Percentiles rank a stretch among this genome's conserved stretches.
Conservation (phyloP, 1,140 invertebrate genomes). For the Bombyx mandarina region DNA sequence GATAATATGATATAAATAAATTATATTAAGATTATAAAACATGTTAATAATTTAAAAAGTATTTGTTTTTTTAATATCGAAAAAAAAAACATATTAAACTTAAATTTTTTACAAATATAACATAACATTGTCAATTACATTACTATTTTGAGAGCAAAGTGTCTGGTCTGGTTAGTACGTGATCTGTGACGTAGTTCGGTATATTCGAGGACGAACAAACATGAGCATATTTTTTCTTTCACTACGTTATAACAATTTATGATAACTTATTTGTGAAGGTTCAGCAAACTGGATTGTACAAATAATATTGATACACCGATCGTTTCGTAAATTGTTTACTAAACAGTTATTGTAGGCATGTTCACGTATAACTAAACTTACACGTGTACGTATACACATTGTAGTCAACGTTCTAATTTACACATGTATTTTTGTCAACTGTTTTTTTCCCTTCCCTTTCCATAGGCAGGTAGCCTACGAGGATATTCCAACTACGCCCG, state of each 20-base stretch:
- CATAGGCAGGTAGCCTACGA: too few species aligned
- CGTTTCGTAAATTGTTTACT: constrained; percentile 2
- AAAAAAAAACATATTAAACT: background rate
- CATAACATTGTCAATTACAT: background rate
- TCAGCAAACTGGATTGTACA: constrained; percentile 26
- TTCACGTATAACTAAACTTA: background rate
- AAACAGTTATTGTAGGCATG: background rate
- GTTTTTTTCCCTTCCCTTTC: too few species aligned
- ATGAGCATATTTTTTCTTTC: constrained; percentile 31
- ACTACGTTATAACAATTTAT: constrained; percentile 34
- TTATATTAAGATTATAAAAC: background rate
- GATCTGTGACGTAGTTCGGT: constrained; percentile 9
- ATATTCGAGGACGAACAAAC: constrained; percentile 28
- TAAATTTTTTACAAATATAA: background rate
- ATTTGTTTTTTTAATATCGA: background rate
- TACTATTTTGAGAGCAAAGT: background rate
- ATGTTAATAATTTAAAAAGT: background rate
- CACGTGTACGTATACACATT: background rate
- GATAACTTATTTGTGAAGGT: constrained; percentile 37
- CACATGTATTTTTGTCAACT: too few species aligned
- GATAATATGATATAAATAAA: background rate
- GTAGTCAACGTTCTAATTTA: background rate
- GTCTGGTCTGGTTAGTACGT: constrained; percentile 3
- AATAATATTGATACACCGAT: constrained; percentile 25
- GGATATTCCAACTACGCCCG: too few species aligned